These are phyloP conservation scores for Belgica antarctica DNA, from an alignment of 2,888 invertebrate species.

Conservation along the genomic window DNA sequence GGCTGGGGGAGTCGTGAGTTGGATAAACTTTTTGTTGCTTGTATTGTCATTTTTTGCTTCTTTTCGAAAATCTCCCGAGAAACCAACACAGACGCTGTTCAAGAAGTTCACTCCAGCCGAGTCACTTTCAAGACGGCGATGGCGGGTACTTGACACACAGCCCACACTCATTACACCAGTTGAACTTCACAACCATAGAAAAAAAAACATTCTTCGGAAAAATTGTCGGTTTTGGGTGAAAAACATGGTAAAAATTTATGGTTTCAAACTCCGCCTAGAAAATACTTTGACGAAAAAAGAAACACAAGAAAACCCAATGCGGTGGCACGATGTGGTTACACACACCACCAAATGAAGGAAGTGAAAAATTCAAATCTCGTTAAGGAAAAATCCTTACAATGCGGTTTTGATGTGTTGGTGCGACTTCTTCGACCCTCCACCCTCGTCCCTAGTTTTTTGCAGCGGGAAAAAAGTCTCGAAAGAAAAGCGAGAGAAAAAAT, in stretches of 20 bases:
- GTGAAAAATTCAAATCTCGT: constrained; percentile 28
- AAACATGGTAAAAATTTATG: constrained; percentile 36
- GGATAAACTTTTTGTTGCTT: constrained; percentile 26
- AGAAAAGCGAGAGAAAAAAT: constrained; percentile 35
- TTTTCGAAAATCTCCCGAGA: background rate
- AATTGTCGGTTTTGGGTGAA: background rate
- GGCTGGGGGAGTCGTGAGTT: background rate
- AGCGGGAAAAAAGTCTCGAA: background rate
- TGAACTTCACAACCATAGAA: constrained; percentile 6
- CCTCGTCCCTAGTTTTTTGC: constrained; percentile 13
- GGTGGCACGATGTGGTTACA: constrained; percentile 40
- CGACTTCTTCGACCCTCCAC: background rate
- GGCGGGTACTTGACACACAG: background rate
- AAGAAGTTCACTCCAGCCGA: too few relatives aligned
- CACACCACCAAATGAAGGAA: background rate
- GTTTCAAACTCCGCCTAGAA: constrained; percentile 35
- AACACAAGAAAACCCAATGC: constrained; percentile 32
- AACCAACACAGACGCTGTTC: constrained; percentile 31
- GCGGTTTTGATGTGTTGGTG: constrained; percentile 11
- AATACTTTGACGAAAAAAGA: constrained; percentile 19
- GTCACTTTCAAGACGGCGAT: constrained; percentile 33
- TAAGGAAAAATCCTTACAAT: constrained; percentile 29
- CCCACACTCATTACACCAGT: background rate
- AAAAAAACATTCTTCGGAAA: background rate
- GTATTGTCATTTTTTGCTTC: constrained; percentile 31